phyloP scores from a whole-genome alignment of 2,113 vertebrate species.

The Anarrhichthys ocellatus region DNA sequence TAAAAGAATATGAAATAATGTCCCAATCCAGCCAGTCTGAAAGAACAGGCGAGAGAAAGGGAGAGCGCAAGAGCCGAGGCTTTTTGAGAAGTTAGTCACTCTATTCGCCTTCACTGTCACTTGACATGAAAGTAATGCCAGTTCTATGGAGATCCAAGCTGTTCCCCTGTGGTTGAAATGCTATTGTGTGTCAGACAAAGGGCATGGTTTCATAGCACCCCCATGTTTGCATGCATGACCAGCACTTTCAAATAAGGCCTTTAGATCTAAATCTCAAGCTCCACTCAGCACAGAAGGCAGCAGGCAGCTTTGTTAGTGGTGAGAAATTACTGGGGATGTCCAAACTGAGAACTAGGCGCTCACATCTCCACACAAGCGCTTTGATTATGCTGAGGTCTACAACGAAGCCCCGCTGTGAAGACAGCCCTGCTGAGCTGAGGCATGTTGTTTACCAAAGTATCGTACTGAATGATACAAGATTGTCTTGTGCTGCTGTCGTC shows the following conservation, averaged over 20 bases:
- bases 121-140: slow-evolving; percentile 78
- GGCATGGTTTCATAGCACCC: slow-evolving; percentile 72
- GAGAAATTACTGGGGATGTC: slow-evolving; percentile 75
- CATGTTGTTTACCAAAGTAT: slow-evolving; percentile 62
- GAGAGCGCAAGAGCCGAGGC: slow-evolving; percentile 36
- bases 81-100: slow-evolving; percentile 69
- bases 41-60: slow-evolving; percentile 56
- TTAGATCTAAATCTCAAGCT: slow-evolving; percentile 79
- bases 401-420: slow-evolving; percentile 41
- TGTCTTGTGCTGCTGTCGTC: slow-evolving; percentile 42
- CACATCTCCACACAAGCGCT: slow-evolving; percentile 66
- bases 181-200: slow-evolving; percentile 81
- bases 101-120: slow-evolving; percentile 74
- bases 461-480: slow-evolving; percentile 42
- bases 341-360: slow-evolving; percentile 65
- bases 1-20: slow-evolving; percentile 76
- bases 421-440: slow-evolving; percentile 49
- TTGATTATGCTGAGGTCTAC: slow-evolving; percentile 63
- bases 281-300: slow-evolving; percentile 64
- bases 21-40: slow-evolving; percentile 63
- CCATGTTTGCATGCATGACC: slow-evolving; percentile 80
- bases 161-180: slow-evolving; percentile 71
- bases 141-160: slow-evolving; percentile 76
- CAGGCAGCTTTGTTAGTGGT: slow-evolving; percentile 74
- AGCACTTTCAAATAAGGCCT: slow-evolving; percentile 78